A percentile compares a stretch with the other conserved stretches of the same genome.
Conservation (phyloP, 2,797 vertebrate genomes). For the Myotis vivesi region DNA sequence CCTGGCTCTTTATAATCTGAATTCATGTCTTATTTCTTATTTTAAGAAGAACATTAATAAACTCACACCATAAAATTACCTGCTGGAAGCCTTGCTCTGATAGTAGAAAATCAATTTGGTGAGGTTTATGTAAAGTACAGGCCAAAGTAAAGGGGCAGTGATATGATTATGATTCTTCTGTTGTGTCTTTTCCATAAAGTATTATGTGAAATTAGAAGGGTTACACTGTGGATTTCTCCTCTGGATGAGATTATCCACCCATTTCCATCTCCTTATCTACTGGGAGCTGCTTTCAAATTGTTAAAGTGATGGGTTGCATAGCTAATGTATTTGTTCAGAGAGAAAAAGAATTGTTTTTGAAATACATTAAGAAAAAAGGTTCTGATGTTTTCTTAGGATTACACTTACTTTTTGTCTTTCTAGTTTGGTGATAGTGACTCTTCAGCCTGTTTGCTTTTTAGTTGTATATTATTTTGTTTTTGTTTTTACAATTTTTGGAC, state of each 20-base stretch:
- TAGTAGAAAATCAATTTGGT: slow-evolving; percentile 61
- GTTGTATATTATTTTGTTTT: neutral
- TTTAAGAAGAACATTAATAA: slow-evolving; percentile 48
- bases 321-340: slow-evolving; percentile 36
- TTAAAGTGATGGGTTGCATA: slow-evolving; percentile 32
- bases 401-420: neutral
- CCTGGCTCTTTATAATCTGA: neutral
- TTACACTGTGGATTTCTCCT: slow-evolving; percentile 23
- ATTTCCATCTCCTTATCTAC: slow-evolving; percentile 68
- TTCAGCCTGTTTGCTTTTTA: neutral
- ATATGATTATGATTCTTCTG: slow-evolving; percentile 61
- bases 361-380: slow-evolving; percentile 16
- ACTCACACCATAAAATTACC: slow-evolving; percentile 18
- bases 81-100: neutral
- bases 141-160: neutral
- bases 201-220: slow-evolving; percentile 56
- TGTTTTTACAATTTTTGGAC: neutral
- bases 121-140: slow-evolving; percentile 48
- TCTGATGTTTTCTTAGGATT: slow-evolving; percentile 1
- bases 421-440: neutral
- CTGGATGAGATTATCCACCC: slow-evolving; percentile 62
- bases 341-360: slow-evolving; percentile 37
- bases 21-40: neutral
- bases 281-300: slow-evolving; percentile 50
- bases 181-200: slow-evolving; percentile 41